Evolutionary conservation across 1,140 invertebrate genomes (phyloP), one percentile per base, ranked within the genome.

Genomic region (Heliconius nattereri): DNA sequence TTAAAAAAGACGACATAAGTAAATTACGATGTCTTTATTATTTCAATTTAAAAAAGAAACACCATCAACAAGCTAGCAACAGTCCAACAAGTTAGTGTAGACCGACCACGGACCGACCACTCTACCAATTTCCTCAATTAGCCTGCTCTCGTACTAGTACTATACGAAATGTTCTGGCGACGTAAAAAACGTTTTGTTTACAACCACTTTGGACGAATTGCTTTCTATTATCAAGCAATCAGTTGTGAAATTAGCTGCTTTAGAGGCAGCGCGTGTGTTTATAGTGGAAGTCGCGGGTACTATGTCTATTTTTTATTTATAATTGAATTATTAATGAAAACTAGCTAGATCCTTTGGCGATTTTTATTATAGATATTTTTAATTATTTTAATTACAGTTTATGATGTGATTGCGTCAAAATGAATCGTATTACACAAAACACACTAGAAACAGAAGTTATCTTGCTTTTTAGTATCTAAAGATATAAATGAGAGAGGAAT

Each of bases 181-280:
- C 23, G 54, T 74, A 75, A 70, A 52, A 74, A 72, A 66, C 26
- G 60, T 19, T 66, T 66, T 66, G 60, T 66, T 66, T 66, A 66
- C 60, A 26, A 66, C 26, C 60, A 66, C 23, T 66, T 66, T 66
- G 60, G 29, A 26, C 2, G 8, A 66, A 66, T 29, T 66, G 60
- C 60, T 29, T 66, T 66, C 23, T 66, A 13, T 66, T 66, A 66
- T 66, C 9, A 16, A 13, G 16, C 23, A 32, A 74, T 49, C 49
- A 20, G 0, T 54, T 29, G 76, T 75, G 54, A 71, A 23, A 35
- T 72, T 72, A 26, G 7, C 20, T 72, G 20, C 3, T 19, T 29
- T 66, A 66, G 60, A 29, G 60, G 23, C 57, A 60, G n/a, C 57
- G 57, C 16, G 8, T 66, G 11, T 6, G 8, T 9, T 57, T n/a